A percentile compares a stretch with the other conserved stretches of the same genome.
These are phyloP conservation scores for Hemicrepidius hirtus DNA, from an alignment of 2,888 invertebrate genomes.

Conservation along the genomic window DNA sequence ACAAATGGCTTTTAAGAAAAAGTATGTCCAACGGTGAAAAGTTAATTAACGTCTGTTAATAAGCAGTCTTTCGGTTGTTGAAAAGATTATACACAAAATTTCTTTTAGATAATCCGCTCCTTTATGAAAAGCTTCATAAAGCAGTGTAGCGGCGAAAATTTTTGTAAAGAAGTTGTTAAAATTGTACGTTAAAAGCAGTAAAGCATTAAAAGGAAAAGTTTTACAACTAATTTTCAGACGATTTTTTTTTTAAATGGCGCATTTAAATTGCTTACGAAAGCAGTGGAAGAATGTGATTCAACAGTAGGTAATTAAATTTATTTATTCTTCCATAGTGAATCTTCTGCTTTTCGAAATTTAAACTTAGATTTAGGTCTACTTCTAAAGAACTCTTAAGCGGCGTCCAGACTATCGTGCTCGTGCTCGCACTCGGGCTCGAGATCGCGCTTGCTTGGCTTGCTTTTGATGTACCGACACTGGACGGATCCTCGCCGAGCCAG, in stretches of 20 bases:
- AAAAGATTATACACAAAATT: constrained; percentile 13
- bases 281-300: constrained; percentile 7
- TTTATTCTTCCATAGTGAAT: not conserved
- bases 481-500: too few relatives aligned
- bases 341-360: constrained; percentile 5
- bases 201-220: constrained; percentile 23
- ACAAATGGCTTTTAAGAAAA: constrained; percentile 20
- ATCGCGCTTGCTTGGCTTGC: too few relatives aligned
- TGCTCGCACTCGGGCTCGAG: too few relatives aligned
- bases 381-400: too few relatives aligned
- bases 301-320: not conserved
- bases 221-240: constrained; percentile 7
- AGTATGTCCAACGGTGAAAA: constrained; percentile 7
- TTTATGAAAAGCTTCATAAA: constrained; percentile 19
- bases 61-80: constrained; percentile 1
- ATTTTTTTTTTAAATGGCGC: constrained; percentile 4
- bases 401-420: too few relatives aligned
- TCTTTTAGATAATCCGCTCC: constrained; percentile 20
- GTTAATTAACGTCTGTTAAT: constrained; percentile 33
- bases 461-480: too few relatives aligned
- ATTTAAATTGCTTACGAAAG: not conserved
- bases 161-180: constrained; percentile 26
- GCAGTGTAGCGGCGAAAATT: not conserved
- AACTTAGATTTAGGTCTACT: too few relatives aligned
- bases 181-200: constrained; percentile 14